Conservation (phyloP, 2,797 vertebrate genomes). For the Pseudochirops cupreus region DNA sequence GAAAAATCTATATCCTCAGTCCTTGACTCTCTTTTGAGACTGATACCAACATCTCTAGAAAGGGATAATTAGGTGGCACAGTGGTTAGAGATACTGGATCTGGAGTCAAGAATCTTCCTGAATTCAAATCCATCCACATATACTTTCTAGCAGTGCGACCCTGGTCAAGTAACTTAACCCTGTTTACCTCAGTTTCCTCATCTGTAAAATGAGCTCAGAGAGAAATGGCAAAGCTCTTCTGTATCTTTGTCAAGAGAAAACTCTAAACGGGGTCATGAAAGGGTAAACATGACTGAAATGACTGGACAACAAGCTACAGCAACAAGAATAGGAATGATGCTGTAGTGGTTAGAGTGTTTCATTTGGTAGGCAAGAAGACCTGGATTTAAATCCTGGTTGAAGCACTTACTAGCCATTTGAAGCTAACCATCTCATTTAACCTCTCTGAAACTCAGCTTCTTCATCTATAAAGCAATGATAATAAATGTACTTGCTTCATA, state of each 20-base stretch:
- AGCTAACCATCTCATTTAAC: background rate
- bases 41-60: background rate
- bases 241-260: background rate
- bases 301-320: too few relatives aligned
- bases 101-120: background rate
- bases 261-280: background rate
- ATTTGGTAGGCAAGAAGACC: too few relatives aligned
- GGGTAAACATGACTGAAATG: background rate
- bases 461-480: background rate
- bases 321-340: background rate
- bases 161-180: background rate
- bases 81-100: background rate
- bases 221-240: background rate
- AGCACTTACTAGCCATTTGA: background rate
- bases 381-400: background rate
- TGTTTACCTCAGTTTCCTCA: background rate
- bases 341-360: background rate
- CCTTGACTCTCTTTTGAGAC: background rate
- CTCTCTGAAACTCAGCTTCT: background rate
- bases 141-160: background rate
- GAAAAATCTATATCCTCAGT: background rate
- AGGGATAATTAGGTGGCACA: background rate
- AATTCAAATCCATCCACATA: background rate
- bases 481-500: background rate
- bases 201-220: background rate